phyloP scores from a whole-genome alignment of 2,888 invertebrate species.

The Tipula confusa region DNA sequence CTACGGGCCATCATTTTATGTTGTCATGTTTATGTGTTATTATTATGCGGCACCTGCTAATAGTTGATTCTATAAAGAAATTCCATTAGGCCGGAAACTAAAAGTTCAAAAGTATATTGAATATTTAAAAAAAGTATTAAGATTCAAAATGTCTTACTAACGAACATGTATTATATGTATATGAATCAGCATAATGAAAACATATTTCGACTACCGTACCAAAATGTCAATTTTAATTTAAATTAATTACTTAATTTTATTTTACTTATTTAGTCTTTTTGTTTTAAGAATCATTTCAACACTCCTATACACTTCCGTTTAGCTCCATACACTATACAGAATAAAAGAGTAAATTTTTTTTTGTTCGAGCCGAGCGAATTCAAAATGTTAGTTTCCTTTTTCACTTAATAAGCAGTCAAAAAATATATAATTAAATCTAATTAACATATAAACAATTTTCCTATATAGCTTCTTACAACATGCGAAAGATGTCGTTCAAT shows the following conservation, averaged over 20 bases:
- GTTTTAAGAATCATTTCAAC: background rate
- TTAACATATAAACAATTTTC: background rate
- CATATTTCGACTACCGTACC: background rate
- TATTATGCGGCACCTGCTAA: no score
- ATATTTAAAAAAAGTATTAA: no score
- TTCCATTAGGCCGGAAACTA: no score
- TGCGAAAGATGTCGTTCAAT: background rate
- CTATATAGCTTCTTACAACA: background rate
- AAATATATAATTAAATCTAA: background rate
- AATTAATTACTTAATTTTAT: background rate
- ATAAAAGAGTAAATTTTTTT: background rate
- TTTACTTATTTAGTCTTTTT: background rate
- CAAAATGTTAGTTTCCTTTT: background rate
- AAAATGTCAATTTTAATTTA: constrained; percentile 6
- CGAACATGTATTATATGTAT: no score
- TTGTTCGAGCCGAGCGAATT: background rate
- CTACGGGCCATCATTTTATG: no score
- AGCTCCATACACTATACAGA: background rate
- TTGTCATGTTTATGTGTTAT: no score
- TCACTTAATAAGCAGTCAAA: background rate
- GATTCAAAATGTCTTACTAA: no score
- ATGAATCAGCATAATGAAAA: no score
- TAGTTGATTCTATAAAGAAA: no score
- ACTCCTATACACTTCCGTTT: constrained; percentile 25
- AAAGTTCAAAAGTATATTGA: no score